Evolutionary conservation across 2,888 invertebrate genomes (phyloP).

Genomic region (Arrhopalites spinosus): DNA sequence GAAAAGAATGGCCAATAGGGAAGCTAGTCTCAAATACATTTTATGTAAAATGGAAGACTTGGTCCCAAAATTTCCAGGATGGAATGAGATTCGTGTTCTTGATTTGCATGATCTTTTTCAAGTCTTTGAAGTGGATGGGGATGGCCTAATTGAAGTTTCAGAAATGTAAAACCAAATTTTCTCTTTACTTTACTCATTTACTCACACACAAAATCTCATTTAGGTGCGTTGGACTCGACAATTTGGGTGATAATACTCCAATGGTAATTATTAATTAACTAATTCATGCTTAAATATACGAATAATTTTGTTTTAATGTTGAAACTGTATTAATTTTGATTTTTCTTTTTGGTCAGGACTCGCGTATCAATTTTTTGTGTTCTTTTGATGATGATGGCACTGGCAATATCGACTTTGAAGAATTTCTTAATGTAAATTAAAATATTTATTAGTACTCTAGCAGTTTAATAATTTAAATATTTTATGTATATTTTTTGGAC

Average conservation of each 20-base stretch:
- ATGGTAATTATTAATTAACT: constrained; percentile 5
- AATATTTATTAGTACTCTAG: no score
- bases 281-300: not conserved
- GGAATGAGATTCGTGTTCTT: constrained; percentile 52
- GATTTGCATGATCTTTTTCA: constrained; percentile 55
- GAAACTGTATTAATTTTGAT: no score
- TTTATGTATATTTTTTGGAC: no score
- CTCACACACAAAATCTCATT: no score
- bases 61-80: constrained; percentile 45
- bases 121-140: constrained; percentile 56
- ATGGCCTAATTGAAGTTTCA: constrained; percentile 54
- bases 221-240: not conserved
- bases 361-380: constrained; percentile 41
- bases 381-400: constrained; percentile 54
- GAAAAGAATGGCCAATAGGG: constrained; percentile 50
- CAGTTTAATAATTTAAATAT: no score
- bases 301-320: no score
- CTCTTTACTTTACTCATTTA: not conserved
- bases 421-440: constrained; percentile 49
- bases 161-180: constrained; percentile 45
- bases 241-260: not conserved
- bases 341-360: no score
- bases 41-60: constrained; percentile 48
- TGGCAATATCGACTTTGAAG: constrained; percentile 55
- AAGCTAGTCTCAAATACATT: constrained; percentile 52